These are phyloP conservation scores for Hippocampus comes DNA, from an alignment of 2,113 vertebrate species.

Conservation along the genomic window DNA sequence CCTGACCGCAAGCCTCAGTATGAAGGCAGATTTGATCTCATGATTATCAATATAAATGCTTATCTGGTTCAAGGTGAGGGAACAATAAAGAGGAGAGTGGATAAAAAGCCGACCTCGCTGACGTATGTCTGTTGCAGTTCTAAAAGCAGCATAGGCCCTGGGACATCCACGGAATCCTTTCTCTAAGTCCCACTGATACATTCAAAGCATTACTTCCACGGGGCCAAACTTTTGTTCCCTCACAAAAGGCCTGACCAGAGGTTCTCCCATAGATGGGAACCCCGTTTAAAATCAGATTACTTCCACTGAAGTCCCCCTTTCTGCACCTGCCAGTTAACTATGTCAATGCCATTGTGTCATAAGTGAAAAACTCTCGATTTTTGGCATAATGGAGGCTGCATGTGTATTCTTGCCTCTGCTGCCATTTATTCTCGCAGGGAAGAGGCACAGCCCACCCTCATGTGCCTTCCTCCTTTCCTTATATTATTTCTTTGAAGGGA, in stretches of 20 bases:
- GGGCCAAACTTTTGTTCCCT: constrained; percentile 76
- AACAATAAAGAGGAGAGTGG: constrained; percentile 15
- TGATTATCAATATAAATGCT: not conserved
- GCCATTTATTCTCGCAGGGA: constrained; percentile 77
- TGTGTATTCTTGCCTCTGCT: constrained; percentile 87
- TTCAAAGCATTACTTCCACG: constrained; percentile 76
- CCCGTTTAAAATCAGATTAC: constrained; percentile 92
- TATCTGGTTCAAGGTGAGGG: constrained; percentile 43
- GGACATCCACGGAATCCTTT: constrained; percentile 75
- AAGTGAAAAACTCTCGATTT: constrained; percentile 82
- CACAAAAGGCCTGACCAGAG: constrained; percentile 76
- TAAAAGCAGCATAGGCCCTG: constrained; percentile 43
- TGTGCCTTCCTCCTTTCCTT: constrained; percentile 54
- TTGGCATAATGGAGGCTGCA: constrained; percentile 78
- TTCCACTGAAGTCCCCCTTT: constrained; percentile 87
- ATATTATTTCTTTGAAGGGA: constrained; percentile 73
- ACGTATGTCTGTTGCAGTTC: constrained; percentile 63
- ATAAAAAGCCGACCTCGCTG: constrained; percentile 41
- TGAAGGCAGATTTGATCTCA: not conserved
- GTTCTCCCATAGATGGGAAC: constrained; percentile 72
- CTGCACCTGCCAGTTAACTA: constrained; percentile 93
- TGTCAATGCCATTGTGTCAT: constrained; percentile 81
- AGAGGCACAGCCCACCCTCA: constrained; percentile 54
- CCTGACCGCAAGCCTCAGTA: not conserved
- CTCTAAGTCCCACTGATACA: constrained; percentile 64